A percentile compares a stretch with the other conserved stretches of the same genome.
phyloP scores from a whole-genome alignment of 2,113 vertebrate genomes.

The Menura novaehollandiae region DNA sequence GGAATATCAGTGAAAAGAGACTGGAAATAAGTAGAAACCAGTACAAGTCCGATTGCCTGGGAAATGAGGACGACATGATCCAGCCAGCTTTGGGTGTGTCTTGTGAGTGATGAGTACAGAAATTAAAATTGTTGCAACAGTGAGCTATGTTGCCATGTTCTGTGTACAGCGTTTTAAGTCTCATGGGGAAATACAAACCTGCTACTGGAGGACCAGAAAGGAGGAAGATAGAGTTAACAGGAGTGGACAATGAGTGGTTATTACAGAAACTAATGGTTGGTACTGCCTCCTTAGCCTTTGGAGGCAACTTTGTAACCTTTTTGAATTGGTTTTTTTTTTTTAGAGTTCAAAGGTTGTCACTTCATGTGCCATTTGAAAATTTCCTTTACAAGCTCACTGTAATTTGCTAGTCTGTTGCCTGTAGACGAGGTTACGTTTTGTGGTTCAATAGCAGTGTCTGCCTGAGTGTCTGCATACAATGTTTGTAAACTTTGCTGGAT shows the following conservation, averaged over 20 bases:
- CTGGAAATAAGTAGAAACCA: not conserved
- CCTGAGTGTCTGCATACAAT: not conserved
- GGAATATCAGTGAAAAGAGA: not conserved
- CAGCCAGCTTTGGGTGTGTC: not conserved
- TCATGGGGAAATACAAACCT: not conserved
- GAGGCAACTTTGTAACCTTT: not conserved
- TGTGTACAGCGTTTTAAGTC: not conserved
- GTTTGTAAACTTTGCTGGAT: not conserved
- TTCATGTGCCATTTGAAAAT: not conserved
- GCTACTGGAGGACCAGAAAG: not conserved
- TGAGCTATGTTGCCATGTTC: not conserved
- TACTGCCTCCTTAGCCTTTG: not conserved
- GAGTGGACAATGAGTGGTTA: accelerated
- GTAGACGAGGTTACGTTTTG: not conserved
- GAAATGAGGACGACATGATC: not conserved
- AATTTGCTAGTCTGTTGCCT: not conserved
- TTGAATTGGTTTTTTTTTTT: not conserved
- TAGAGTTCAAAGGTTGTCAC: not conserved
- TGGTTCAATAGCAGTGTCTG: not conserved
- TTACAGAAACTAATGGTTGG: not conserved
- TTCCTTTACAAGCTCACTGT: not conserved
- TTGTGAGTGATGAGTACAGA: not conserved
- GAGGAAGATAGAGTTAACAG: not conserved
- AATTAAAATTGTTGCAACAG: not conserved
- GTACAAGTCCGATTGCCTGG: not conserved